Conservation (phyloP, 1,140 invertebrate genomes). For the Muscidifurax raptorellus region DNA sequence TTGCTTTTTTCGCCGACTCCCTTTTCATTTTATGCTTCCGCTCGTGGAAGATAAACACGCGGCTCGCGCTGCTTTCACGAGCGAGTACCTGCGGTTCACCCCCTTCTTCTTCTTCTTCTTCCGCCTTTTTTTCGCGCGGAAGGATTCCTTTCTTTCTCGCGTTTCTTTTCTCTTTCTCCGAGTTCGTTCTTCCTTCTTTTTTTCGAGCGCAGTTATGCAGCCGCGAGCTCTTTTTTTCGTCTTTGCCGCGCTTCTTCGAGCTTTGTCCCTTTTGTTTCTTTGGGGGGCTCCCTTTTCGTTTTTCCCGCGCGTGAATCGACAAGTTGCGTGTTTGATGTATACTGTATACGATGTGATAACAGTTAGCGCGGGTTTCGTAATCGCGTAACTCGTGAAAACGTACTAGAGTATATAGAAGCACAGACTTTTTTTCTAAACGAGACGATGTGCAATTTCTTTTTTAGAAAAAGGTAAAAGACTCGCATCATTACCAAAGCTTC, state of each 20-base stretch:
- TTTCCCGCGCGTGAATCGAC: neutral
- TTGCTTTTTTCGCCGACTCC: slow-evolving; percentile 16
- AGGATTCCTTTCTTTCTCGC: slow-evolving; percentile 1
- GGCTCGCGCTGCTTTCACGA: slow-evolving; percentile 51
- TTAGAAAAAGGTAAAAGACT: too few relatives aligned
- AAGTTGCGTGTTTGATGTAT: neutral
- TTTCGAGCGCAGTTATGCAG: neutral
- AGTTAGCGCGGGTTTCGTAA: neutral
- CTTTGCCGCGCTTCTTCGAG: neutral
- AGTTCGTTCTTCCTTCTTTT: neutral
- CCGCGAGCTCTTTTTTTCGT: neutral
- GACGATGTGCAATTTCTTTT: too few relatives aligned
- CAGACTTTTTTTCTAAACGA: too few relatives aligned
- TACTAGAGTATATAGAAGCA: too few relatives aligned
- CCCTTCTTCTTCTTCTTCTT: slow-evolving; percentile 17
- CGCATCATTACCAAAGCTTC: neutral
- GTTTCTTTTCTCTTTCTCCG: neutral
- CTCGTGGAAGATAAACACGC: slow-evolving; percentile 55
- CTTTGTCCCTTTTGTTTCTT: slow-evolving; percentile 3
- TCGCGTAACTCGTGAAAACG: too few relatives aligned
- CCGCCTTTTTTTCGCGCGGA: slow-evolving; percentile 19
- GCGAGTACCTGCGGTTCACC: slow-evolving; percentile 46
- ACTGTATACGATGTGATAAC: neutral
- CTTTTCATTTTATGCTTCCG: slow-evolving; percentile 49
- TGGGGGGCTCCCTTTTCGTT: neutral